A percentile compares a stretch with the other conserved stretches of the same genome.
Conservation (phyloP, 2,113 vertebrate species). For the Phycodurus eques region DNA sequence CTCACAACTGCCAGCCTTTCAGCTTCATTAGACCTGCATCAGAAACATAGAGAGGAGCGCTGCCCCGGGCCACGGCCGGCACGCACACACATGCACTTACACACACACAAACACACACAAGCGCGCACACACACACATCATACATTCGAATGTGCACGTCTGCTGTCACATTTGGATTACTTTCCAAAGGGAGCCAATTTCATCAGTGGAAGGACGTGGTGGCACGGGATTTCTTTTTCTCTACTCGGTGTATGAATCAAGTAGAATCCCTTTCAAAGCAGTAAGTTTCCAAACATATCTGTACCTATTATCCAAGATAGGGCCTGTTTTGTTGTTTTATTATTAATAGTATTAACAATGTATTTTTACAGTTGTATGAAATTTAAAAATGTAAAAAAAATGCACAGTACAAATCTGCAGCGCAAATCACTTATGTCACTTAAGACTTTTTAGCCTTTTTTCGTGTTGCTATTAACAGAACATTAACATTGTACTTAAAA, state of each 20-base stretch:
- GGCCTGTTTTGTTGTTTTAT: too few species aligned
- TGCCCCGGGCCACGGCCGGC: slow-evolving; percentile 72
- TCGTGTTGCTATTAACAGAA: too few species aligned
- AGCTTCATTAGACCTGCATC: slow-evolving; percentile 84
- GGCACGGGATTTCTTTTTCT: slow-evolving; percentile 35
- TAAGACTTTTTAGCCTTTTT: too few species aligned
- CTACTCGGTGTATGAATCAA: slow-evolving; percentile 18
- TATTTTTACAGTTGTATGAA: too few species aligned
- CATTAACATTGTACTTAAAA: too few species aligned
- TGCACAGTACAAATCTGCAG: too few species aligned
- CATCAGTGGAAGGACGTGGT: slow-evolving; percentile 51
- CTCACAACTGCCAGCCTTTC: slow-evolving; percentile 82
- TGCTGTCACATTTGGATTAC: slow-evolving; percentile 51
- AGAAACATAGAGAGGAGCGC: slow-evolving; percentile 75
- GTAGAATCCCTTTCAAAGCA: too few species aligned
- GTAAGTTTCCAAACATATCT: too few species aligned
- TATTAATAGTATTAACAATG: too few species aligned
- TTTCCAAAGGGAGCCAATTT: slow-evolving; percentile 66
- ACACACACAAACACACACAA: slow-evolving; percentile 6
- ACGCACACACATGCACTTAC: slow-evolving; percentile 31
- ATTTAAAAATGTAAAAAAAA: too few species aligned
- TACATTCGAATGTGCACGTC: slow-evolving; percentile 15
- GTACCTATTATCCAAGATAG: too few species aligned
- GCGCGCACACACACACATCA: slow-evolving; percentile 1
- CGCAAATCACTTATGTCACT: too few species aligned